A percentile compares a stretch with the other conserved stretches of the same genome.
Evolutionary conservation across 2,888 invertebrate species (phyloP).

Genomic region (Chelonus formosanus): DNA sequence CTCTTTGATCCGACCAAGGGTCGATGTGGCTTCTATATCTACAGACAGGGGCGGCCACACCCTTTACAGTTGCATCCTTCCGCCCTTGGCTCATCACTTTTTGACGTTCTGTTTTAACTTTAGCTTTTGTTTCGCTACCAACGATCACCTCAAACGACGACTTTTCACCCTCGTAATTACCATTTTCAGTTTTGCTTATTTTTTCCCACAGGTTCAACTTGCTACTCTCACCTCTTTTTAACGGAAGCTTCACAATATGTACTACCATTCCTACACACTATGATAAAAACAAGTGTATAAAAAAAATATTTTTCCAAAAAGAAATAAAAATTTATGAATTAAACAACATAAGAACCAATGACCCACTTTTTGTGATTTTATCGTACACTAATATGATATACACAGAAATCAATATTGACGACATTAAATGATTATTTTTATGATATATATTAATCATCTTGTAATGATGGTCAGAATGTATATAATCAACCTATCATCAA

Average conservation of each 20-base stretch:
- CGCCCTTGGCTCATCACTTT: constrained; percentile 51
- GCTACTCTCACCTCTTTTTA: too few species aligned
- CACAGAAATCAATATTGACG: not conserved
- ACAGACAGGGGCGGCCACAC: constrained; percentile 49
- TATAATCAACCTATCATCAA: too few species aligned
- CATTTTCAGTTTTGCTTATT: too few species aligned
- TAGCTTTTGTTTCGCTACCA: constrained; percentile 50
- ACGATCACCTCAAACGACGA: constrained; percentile 45
- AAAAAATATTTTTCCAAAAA: not conserved
- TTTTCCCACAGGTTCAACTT: too few species aligned
- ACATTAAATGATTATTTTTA: too few species aligned
- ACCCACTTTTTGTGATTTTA: not conserved
- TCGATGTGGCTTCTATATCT: constrained; percentile 10
- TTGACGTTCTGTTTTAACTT: constrained; percentile 45
- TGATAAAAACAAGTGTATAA: not conserved
- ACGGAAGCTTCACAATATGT: too few species aligned
- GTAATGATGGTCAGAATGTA: too few species aligned
- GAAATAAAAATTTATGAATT: not conserved
- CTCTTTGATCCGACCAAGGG: constrained; percentile 50
- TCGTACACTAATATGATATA: not conserved
- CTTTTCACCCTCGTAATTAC: constrained; percentile 37
- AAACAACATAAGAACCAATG: not conserved
- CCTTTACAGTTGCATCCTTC: constrained; percentile 56
- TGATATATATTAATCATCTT: too few species aligned
- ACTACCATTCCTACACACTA: too few species aligned